Percentiles rank a stretch among this genome's conserved stretches.
These are phyloP conservation scores for Hyppa rectilinea DNA, from an alignment of 2,888 invertebrate genomes.

Conservation along the genomic window DNA sequence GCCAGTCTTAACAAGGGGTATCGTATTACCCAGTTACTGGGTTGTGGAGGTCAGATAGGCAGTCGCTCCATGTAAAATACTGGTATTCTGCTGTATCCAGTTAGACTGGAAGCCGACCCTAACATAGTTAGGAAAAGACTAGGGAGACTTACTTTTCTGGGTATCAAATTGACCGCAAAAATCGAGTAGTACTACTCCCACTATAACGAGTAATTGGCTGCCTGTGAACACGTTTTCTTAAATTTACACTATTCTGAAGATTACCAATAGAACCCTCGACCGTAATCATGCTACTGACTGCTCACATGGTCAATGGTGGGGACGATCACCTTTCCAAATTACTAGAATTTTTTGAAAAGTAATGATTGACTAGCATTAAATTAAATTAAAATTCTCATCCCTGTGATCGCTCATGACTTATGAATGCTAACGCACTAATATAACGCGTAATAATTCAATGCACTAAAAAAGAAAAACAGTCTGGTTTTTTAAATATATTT, in stretches of 20 bases:
- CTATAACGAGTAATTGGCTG: neutral
- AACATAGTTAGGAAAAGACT: too few species aligned
- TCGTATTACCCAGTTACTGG: too few species aligned
- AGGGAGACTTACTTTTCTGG: too few species aligned
- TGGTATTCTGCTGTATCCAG: too few species aligned
- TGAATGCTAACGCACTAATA: constrained; percentile 5
- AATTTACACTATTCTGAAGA: neutral
- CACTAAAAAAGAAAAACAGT: constrained; percentile 1
- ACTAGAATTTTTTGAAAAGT: neutral
- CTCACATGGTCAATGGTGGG: neutral
- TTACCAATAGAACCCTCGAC: neutral
- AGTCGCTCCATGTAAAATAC: too few species aligned
- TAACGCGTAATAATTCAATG: too few species aligned
- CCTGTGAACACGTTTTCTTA: neutral
- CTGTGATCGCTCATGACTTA: neutral
- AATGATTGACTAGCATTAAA: neutral
- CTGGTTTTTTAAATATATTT: neutral
- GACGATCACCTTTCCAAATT: neutral
- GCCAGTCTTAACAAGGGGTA: too few species aligned
- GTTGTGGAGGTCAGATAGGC: too few species aligned
- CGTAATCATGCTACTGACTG: neutral
- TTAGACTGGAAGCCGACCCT: too few species aligned
- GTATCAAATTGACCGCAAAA: too few species aligned
- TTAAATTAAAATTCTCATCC: neutral
- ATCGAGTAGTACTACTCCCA: too few species aligned